Evolutionary conservation across 2,888 invertebrate species (phyloP).

Genomic region (Cynaeus angustus): DNA sequence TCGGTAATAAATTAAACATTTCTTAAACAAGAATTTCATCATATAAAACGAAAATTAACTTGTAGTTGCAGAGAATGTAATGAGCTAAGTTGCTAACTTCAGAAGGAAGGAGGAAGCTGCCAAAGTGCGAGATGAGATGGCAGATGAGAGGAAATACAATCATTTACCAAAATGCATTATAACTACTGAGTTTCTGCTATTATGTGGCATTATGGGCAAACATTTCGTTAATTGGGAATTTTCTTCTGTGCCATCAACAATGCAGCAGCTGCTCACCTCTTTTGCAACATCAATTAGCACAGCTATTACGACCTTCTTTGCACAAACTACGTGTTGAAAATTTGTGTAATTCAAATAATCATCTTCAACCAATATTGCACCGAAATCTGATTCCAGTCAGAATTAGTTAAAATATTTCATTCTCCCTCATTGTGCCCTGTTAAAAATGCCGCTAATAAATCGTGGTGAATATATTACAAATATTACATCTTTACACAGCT

Average conservation of each 20-base stretch:
- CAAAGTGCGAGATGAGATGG: conserved; percentile 42
- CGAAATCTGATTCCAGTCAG: too few relatives aligned
- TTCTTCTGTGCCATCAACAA: conserved; percentile 26
- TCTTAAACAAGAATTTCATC: conserved; percentile 53
- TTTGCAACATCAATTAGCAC: neutral
- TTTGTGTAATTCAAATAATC: too few relatives aligned
- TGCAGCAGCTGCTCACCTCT: conserved; percentile 20
- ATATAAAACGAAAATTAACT: conserved; percentile 55
- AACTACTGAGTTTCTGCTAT: conserved; percentile 27
- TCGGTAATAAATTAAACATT: conserved; percentile 54
- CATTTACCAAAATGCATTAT: conserved; percentile 46
- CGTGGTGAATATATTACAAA: conserved; percentile 47
- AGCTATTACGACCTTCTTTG: neutral
- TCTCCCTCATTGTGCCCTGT: too few relatives aligned
- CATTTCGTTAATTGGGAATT: conserved; percentile 35
- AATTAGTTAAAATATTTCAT: too few relatives aligned
- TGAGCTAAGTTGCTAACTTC: conserved; percentile 55
- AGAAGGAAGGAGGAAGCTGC: conserved; percentile 42
- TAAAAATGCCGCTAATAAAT: conserved; percentile 43
- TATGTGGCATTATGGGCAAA: conserved; percentile 28
- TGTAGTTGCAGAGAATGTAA: conserved; percentile 53
- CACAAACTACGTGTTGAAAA: too few relatives aligned
- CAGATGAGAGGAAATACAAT: conserved; percentile 50
- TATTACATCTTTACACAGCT: conserved; percentile 46
- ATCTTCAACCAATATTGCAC: neutral